Conservation (phyloP, 2,797 vertebrate genomes). For the Enteromius fasciolatus region DNA sequence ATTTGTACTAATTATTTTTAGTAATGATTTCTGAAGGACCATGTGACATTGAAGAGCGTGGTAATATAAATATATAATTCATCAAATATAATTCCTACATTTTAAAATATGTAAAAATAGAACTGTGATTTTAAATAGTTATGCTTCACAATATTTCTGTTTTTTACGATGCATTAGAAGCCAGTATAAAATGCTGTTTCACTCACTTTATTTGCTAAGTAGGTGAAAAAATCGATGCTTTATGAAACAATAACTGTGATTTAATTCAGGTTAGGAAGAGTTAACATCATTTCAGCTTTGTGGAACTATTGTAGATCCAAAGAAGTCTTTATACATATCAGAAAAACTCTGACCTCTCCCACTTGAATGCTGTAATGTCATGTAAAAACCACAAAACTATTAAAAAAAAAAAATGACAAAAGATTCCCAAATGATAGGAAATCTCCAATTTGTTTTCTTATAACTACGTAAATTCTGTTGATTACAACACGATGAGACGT, state of each 20-base stretch:
- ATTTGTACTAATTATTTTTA: no score
- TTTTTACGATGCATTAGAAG: neutral
- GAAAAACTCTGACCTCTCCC: neutral
- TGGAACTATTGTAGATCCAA: neutral
- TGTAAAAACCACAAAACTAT: neutral
- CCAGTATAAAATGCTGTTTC: no score
- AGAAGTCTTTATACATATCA: neutral
- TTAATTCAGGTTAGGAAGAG: neutral
- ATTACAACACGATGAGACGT: neutral
- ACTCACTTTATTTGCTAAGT: neutral
- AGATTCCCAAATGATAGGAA: no score
- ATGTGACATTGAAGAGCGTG: neutral
- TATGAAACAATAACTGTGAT: neutral
- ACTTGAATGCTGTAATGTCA: neutral
- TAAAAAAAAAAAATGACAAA: neutral
- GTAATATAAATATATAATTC: no score
- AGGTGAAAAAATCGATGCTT: neutral
- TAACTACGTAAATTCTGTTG: neutral
- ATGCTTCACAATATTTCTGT: neutral
- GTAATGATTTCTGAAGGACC: neutral
- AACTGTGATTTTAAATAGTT: no score
- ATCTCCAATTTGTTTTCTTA: neutral
- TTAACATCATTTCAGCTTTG: neutral
- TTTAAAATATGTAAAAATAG: no score
- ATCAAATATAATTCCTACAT: neutral